Base-by-base conservation (phyloP, 2,888 invertebrate genomes). In the Himalopsyche kuldschensis region DNA sequence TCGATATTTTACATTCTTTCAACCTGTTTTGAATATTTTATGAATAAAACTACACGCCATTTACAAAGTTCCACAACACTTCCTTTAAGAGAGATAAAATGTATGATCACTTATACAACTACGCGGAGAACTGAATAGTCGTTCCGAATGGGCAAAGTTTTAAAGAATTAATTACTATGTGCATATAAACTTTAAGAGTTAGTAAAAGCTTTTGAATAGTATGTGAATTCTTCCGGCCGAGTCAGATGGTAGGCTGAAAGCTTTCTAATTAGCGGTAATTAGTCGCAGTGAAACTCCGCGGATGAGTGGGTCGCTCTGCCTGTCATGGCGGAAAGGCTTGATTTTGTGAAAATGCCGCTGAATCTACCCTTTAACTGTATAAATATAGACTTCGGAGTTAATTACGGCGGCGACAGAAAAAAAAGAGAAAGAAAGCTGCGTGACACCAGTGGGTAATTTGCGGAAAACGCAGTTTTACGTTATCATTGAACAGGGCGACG, bases 201-300 rank as follows among this genome's bases (percentile, higher is more conserved):
- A 63, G 69, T 27, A 69, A 69, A 69, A 69, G 69, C 69, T 69
- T 27, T 27, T 69, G 27, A 69, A 69, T 69, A 27, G 69, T 69
- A 27, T 27, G 69, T 30, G 69, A 30, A 69, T 69, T 69, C 69
- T 69, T 69, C 69, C 41, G 15, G 69, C 4, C 69, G 69, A 27
- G 69, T 24, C 69, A 69, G 69, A 69, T 69, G 69, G 69, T 69
- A 69, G 69, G 69, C 69, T 69, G 69, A 69, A 69, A 69, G 69
- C 69, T 69, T 69, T 69, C 69, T 69, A 69, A 69, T 69, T 69
- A 69, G 69, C 69, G 69, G 69, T 69, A 69, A 69, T 69, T 69
- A 69, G 69, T 69, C 69, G 69, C 69, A 69, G 27, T 27, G 69
- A 69, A 27, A 69, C 69, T 69, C 27, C 69, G 30, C 69, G 69